Base-by-base conservation (phyloP, 2,888 invertebrate genomes). In the Geotrupes spiniger region DNA sequence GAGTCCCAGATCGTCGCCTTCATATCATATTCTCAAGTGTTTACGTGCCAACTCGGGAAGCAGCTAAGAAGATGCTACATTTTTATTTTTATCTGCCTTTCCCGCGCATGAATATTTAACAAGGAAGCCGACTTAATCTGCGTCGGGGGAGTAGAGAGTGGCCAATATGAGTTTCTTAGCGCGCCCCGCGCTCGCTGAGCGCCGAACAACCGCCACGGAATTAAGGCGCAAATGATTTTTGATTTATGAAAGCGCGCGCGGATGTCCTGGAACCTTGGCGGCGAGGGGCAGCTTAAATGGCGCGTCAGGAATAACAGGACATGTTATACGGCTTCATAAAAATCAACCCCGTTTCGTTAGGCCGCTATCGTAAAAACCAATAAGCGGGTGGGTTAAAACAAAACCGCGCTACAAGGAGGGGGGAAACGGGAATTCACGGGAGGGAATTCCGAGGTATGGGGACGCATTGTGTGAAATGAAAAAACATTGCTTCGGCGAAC, bases 81-180 rank as follows among this genome's bases (percentile, higher is more conserved):
- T 72, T 73, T 76, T 76, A 76, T 78, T 77, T 77, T 77, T 76
- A 76, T 77, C 76, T 74, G 73, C 72, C 74, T 73, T 74, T 75
- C 75, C 72, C 54, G 65, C 72, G 71, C 75, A 78, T 78, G 78
- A 78, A 78, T 78, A 78, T 78, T 78, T 77, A 77, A 77, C 74
- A 72, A 67, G 67, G 71, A 69, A 72, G 73, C 73, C 69, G 72
- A 72, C 77, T 78, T 78, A 78, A 78, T 78, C 78, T 78, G 76
- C 76, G 77, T 74, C 76, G 77, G 78, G 78, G 60, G 63, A 56
- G 63, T 64, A 68, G 33, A 29, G 39, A 70, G 68, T 72, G 66
- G 71, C 72, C 72, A 70, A 72, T 72, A 72, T 72, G 72, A 71
- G 70, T 71, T 73, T 63, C 65, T 67, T 65, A 63, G 62, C 58